Evolutionary conservation across 92 coral and sea anemone species (phyloP).

Genomic region (Palythoa caribaeorum): DNA sequence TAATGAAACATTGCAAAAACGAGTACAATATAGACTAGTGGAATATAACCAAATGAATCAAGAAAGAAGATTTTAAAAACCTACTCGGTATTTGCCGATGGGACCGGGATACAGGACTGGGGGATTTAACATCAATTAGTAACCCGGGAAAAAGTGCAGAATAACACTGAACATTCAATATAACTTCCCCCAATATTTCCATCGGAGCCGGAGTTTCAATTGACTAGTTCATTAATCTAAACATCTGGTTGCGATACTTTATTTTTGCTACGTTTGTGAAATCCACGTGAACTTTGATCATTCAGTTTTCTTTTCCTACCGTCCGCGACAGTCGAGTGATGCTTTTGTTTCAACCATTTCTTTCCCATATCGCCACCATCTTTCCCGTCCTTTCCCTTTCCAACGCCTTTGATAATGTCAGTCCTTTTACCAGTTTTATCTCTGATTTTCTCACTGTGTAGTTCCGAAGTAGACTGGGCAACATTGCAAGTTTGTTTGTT

Average conservation of each 20-base stretch:
- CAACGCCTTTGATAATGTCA: not conserved
- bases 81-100: no score
- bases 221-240: not conserved
- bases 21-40: no score
- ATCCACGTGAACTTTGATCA: constrained; percentile 19
- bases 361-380: not conserved
- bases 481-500: not conserved
- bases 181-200: no score
- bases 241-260: not conserved
- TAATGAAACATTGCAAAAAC: no score
- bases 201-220: no score
- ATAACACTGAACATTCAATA: no score
- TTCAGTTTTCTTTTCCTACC: constrained; percentile 27
- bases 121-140: no score
- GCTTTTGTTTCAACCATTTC: not conserved
- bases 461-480: not conserved
- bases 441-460: not conserved
- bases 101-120: no score
- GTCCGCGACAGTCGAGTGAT: not conserved
- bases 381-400: not conserved
- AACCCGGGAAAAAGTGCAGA: no score
- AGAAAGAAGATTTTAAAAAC: no score
- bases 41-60: no score
- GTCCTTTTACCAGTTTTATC: not conserved
- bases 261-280: not conserved